Evolutionary conservation across 2,888 invertebrate species (phyloP).

Genomic region (Callyntrura sp.): DNA sequence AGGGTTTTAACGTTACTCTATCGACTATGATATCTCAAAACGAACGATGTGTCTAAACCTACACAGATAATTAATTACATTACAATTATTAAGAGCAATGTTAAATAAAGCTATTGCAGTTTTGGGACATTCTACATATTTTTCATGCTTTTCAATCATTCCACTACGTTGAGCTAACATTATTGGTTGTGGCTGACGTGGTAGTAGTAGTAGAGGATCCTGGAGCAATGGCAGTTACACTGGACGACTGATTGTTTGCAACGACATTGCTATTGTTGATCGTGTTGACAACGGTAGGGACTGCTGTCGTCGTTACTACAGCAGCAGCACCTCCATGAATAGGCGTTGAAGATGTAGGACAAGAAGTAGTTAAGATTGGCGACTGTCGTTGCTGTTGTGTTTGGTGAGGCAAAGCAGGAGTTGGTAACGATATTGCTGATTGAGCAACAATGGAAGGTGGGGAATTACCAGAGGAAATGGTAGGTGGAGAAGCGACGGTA

Average conservation of each 20-base stretch:
- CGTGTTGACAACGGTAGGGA: neutral
- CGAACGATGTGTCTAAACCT: no score
- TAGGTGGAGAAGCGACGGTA: no score
- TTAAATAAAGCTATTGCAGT: conserved; percentile 38
- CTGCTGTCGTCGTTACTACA: no score
- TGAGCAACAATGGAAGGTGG: neutral
- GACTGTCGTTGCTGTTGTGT: neutral
- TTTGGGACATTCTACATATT: conserved; percentile 19
- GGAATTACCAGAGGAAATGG: neutral
- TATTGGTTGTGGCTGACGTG: neutral
- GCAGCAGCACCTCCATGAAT: conserved; percentile 8
- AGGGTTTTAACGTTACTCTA: neutral
- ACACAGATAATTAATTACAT: no score
- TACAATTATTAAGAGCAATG: conserved; percentile 9
- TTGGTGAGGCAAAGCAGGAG: neutral
- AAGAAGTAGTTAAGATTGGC: neutral
- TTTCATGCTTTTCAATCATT: neutral
- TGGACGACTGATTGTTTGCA: conserved; percentile 60
- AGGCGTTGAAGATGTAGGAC: neutral
- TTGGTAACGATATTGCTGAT: neutral
- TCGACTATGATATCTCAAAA: no score
- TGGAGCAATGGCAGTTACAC: conserved; percentile 49
- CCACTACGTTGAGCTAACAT: conserved; percentile 17
- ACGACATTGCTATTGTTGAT: neutral
- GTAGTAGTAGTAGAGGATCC: no score